A percentile compares a stretch with the other conserved stretches of the same genome.
Conservation (phyloP, 2,888 invertebrate genomes). For the Harpagoxenus sublaevis region DNA sequence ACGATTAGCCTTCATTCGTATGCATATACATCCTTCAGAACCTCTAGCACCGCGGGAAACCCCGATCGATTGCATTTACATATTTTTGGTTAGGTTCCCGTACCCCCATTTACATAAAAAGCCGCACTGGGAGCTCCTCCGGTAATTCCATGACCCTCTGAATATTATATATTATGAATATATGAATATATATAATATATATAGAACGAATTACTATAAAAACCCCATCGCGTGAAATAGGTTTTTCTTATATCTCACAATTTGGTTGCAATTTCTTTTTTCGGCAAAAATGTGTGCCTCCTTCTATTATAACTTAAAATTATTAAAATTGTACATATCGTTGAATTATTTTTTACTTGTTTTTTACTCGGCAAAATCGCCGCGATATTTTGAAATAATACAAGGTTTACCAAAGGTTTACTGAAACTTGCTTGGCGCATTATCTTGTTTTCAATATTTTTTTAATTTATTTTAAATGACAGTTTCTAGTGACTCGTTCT, state of each 20-base stretch:
- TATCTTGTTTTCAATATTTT: neutral
- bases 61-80: conserved; percentile 47
- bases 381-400: neutral
- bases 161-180: conserved; percentile 40
- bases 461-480: neutral
- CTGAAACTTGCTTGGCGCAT: neutral
- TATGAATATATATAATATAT: conserved; percentile 46
- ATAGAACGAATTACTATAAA: neutral
- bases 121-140: conserved; percentile 27
- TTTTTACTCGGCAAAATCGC: neutral
- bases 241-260: neutral
- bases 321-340: neutral
- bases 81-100: conserved; percentile 25
- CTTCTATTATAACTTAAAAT: neutral
- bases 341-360: neutral
- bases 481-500: conserved; percentile 31
- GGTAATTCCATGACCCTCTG: conserved; percentile 36
- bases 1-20: conserved; percentile 40
- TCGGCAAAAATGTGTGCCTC: neutral
- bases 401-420: neutral
- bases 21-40: conserved; percentile 19
- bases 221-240: neutral
- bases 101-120: conserved; percentile 29
- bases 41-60: conserved; percentile 5
- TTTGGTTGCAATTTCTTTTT: neutral